Evolutionary conservation across 53 echinoderm and acorn worm species (phyloP).

Genomic region (Apostichopus leukothele): DNA sequence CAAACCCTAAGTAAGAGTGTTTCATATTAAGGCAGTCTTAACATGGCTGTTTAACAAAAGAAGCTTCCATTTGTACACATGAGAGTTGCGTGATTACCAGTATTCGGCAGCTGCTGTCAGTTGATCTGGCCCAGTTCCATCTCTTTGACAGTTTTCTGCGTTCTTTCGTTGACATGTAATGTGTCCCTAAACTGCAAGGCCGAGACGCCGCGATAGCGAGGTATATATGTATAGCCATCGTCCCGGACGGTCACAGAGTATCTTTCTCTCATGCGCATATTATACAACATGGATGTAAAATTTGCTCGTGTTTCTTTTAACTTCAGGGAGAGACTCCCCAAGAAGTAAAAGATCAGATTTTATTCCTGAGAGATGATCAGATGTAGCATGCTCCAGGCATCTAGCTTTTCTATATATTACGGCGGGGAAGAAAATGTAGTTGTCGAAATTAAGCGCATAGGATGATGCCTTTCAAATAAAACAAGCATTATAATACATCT

Average conservation of each 20-base stretch:
- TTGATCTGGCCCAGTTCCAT: conserved; percentile 32
- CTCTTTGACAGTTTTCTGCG: background rate
- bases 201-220: background rate
- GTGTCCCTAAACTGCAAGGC: background rate
- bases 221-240: background rate
- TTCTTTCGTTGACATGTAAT: background rate
- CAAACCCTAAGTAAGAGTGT: background rate
- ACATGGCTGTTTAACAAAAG: background rate
- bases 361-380: background rate
- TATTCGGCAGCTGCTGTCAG: conserved; percentile 28
- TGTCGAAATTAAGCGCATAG: background rate
- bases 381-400: background rate
- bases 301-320: background rate
- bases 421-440: background rate
- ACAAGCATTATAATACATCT: too few species aligned
- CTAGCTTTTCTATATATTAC: background rate
- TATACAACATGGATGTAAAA: background rate
- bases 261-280: background rate
- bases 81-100: conserved; percentile 41
- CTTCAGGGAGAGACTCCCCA: background rate
- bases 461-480: background rate
- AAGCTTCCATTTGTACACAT: conserved; percentile 23
- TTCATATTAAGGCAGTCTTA: background rate
- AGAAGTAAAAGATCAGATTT: conserved; percentile 14
- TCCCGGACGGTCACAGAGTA: background rate